A percentile compares a stretch with the other conserved stretches of the same genome.
Evolutionary conservation across 2,113 vertebrate species (phyloP).

Genomic region (Cyanoramphus novaezelandiae): DNA sequence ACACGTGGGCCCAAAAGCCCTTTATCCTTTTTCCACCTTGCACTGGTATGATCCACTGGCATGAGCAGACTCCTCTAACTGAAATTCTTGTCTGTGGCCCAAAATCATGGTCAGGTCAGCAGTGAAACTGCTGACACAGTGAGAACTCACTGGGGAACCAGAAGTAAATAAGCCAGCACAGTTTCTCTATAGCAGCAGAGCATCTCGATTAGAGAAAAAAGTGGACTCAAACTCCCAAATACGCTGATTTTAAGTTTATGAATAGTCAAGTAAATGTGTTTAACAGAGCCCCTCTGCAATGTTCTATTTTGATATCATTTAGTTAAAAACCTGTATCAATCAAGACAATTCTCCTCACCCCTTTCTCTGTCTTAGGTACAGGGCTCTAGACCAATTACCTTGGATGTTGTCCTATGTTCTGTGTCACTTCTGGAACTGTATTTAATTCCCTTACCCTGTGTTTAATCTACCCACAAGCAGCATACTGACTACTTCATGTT

Average conservation of each 20-base stretch:
- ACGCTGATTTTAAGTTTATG: background rate
- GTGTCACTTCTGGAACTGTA: background rate
- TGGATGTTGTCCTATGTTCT: background rate
- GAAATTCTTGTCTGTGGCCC: background rate
- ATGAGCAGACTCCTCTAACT: background rate
- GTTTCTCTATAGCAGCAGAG: background rate
- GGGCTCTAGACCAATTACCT: background rate
- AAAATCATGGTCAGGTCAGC: background rate
- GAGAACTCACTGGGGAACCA: background rate
- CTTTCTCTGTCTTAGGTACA: background rate
- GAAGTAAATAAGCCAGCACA: background rate
- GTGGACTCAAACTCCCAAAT: background rate
- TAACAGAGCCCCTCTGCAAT: background rate
- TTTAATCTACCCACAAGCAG: background rate
- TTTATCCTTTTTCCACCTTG: background rate
- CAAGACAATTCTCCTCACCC: background rate
- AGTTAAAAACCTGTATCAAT: background rate
- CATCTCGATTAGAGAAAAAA: background rate
- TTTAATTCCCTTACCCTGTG: background rate
- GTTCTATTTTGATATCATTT: background rate
- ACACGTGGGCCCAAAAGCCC: background rate
- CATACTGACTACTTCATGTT: background rate
- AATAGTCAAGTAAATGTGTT: background rate
- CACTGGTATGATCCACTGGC: background rate
- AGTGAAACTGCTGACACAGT: background rate